phyloP scores from a whole-genome alignment of 2,797 vertebrate species.

The Astyanax mexicanus region DNA sequence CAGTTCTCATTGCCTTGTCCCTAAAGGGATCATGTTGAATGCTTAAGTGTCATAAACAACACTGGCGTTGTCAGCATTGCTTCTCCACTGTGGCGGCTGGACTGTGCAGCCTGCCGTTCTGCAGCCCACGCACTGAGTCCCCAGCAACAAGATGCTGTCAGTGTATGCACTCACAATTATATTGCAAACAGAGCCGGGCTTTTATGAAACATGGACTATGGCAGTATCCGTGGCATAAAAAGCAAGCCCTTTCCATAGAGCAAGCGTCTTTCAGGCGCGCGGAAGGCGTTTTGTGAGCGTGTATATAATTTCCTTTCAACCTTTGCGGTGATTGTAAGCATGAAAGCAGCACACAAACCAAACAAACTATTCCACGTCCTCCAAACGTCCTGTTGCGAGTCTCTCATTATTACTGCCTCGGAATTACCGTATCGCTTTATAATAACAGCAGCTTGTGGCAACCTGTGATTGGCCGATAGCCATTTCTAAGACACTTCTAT shows the following conservation, averaged over 20 bases:
- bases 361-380: not conserved
- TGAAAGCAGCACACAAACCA: not conserved
- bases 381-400: not conserved
- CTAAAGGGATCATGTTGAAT: slow-evolving; percentile 55
- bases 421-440: not conserved
- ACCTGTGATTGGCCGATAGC: too few species aligned
- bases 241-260: slow-evolving; percentile 15
- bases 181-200: slow-evolving; percentile 43
- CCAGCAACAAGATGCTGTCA: slow-evolving; percentile 51
- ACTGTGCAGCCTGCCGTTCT: slow-evolving; percentile 33
- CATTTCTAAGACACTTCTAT: too few species aligned
- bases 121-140: slow-evolving; percentile 38
- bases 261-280: not conserved
- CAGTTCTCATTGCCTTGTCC: slow-evolving; percentile 44
- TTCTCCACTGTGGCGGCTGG: slow-evolving; percentile 43
- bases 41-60: slow-evolving; percentile 51
- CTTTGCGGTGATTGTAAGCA: slow-evolving; percentile 1
- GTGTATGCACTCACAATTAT: slow-evolving; percentile 38
- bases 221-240: slow-evolving; percentile 35
- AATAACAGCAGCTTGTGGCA: not conserved
- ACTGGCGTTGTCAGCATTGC: slow-evolving; percentile 39
- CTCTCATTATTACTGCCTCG: not conserved
- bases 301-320: slow-evolving; percentile 6
- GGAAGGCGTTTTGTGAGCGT: slow-evolving; percentile 6
- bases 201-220: slow-evolving; percentile 42